phyloP scores from a whole-genome alignment of 2,797 vertebrate genomes.

The Pelodytes ibericus region DNA sequence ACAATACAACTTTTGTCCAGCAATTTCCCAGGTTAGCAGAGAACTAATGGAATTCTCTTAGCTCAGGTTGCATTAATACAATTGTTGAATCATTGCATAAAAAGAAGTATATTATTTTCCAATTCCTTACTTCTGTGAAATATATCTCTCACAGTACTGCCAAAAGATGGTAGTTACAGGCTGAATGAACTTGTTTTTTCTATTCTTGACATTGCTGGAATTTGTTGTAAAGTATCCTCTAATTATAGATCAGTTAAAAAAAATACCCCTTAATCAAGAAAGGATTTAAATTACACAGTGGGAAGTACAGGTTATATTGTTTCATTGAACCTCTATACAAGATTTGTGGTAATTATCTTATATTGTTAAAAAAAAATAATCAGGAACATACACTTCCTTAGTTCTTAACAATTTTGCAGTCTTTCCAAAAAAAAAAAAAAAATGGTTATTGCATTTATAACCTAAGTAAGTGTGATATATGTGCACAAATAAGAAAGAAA shows the following conservation, averaged over 20 bases:
- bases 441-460: no score
- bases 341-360: background rate
- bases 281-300: conserved; percentile 14
- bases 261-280: conserved; percentile 30
- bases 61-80: conserved; percentile 35
- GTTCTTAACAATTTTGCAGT: background rate
- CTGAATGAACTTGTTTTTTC: conserved; percentile 17
- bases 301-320: background rate
- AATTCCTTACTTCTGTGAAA: conserved; percentile 15
- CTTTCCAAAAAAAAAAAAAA: no score
- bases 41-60: conserved; percentile 34
- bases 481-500: no score
- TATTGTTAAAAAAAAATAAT: conserved; percentile 13
- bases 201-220: conserved; percentile 7
- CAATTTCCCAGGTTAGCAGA: conserved; percentile 24
- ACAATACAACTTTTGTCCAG: conserved; percentile 27
- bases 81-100: conserved; percentile 22
- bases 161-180: conserved; percentile 2
- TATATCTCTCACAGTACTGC: conserved; percentile 10
- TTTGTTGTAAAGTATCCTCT: conserved; percentile 27
- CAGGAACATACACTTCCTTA: background rate
- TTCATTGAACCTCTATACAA: background rate
- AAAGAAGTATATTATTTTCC: conserved; percentile 18
- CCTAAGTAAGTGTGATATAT: no score
- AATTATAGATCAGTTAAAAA: conserved; percentile 23